Conservation (phyloP, 2,113 vertebrate species). For the Choloepus hoffmanni region DNA sequence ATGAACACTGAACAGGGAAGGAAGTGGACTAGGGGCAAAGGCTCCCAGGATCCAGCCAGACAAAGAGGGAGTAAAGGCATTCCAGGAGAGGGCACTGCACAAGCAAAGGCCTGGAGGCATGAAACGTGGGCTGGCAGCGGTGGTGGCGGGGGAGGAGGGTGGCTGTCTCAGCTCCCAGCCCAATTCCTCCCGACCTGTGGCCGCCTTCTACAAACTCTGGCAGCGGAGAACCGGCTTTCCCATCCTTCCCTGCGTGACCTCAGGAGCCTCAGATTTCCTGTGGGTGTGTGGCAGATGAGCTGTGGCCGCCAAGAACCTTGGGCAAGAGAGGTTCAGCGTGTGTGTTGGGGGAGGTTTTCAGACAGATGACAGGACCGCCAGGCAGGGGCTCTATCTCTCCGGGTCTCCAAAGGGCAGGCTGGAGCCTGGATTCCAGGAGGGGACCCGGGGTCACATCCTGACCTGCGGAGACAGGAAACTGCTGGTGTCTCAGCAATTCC, state of each 20-base stretch:
- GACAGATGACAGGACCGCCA: neutral
- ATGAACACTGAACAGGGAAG: rapidly evolving
- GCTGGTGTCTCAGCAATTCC: slow-evolving; percentile 73
- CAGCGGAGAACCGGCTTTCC: neutral
- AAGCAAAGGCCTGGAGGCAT: neutral
- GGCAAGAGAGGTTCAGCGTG: neutral
- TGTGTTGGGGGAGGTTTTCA: neutral
- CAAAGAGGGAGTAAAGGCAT: neutral
- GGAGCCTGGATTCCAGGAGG: slow-evolving; percentile 80
- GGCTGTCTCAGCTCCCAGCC: neutral
- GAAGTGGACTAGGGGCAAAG: neutral
- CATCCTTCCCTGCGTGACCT: neutral
- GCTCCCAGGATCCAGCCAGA: neutral
- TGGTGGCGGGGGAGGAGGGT: neutral
- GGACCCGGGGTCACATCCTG: slow-evolving; percentile 78
- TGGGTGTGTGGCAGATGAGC: slow-evolving; percentile 10
- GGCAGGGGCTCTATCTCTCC: slow-evolving; percentile 50
- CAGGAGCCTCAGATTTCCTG: slow-evolving; percentile 63
- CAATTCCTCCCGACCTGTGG: neutral
- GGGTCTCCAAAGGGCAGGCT: slow-evolving; percentile 74
- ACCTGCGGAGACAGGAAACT: slow-evolving; percentile 77
- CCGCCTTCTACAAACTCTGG: slow-evolving; percentile 30
- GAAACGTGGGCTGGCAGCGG: neutral
- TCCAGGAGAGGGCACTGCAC: neutral
- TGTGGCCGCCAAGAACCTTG: neutral